Conservation (phyloP, 2,888 invertebrate species). For the Rhagium mordax region DNA sequence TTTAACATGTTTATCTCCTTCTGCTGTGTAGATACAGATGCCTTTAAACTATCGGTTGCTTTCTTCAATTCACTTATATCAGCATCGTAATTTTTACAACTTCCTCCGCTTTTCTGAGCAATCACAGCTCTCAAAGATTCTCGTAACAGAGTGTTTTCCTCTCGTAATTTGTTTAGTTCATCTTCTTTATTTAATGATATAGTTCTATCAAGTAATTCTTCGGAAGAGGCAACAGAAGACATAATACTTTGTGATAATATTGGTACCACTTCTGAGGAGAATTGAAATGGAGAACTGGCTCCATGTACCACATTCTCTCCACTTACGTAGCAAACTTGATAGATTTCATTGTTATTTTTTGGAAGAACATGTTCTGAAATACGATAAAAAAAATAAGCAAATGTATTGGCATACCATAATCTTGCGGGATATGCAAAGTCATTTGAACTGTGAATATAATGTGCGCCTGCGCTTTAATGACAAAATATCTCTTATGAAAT, state of each 20-base stretch:
- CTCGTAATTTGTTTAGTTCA: slow-evolving; percentile 48
- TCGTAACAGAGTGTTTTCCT: slow-evolving; percentile 59
- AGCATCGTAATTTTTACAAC: slow-evolving; percentile 50
- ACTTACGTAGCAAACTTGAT: slow-evolving; percentile 66
- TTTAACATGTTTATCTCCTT: slow-evolving; percentile 62
- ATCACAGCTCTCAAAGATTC: slow-evolving; percentile 54
- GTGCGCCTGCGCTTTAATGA: too few relatives aligned
- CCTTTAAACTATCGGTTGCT: slow-evolving; percentile 53
- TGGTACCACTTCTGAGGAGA: slow-evolving; percentile 45
- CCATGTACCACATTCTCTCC: slow-evolving; percentile 64
- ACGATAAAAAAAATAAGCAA: too few relatives aligned
- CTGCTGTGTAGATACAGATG: slow-evolving; percentile 56
- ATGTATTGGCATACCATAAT: too few relatives aligned
- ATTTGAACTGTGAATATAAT: too few relatives aligned
- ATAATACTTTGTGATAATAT: slow-evolving; percentile 27
- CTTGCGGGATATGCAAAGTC: too few relatives aligned
- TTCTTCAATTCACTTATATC: slow-evolving; percentile 56
- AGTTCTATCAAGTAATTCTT: slow-evolving; percentile 20
- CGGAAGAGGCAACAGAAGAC: neutral
- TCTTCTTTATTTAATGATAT: neutral
- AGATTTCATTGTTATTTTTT: slow-evolving; percentile 60
- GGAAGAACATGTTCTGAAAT: slow-evolving; percentile 62
- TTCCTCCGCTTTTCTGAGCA: slow-evolving; percentile 39
- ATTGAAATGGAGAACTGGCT: slow-evolving; percentile 65
- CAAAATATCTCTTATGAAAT: neutral